Conservation (phyloP, 2,888 invertebrate species). For the Empis livida region DNA sequence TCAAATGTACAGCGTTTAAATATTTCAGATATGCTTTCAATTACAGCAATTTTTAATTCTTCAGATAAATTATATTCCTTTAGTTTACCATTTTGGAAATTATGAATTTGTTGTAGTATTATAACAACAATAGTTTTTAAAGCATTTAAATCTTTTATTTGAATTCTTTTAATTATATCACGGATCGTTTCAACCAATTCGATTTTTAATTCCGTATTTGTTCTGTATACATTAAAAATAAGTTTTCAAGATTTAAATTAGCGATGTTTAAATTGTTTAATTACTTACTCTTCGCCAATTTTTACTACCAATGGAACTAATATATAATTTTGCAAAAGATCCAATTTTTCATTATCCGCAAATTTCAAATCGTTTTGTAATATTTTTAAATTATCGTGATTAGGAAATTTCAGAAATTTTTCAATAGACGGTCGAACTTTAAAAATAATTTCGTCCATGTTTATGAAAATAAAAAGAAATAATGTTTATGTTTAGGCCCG, state of each 20-base stretch:
- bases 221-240: neutral
- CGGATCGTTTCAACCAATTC: neutral
- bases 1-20: constrained; percentile 29
- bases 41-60: constrained; percentile 29
- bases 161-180: neutral
- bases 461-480: neutral
- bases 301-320: neutral
- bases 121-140: constrained; percentile 27
- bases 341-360: neutral
- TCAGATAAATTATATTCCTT: constrained; percentile 24
- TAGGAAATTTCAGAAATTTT: neutral
- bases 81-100: constrained; percentile 18
- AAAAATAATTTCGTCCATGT: neutral
- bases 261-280: neutral
- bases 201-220: neutral
- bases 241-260: neutral
- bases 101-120: constrained; percentile 26
- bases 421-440: neutral
- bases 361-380: neutral
- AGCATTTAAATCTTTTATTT: constrained; percentile 23
- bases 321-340: neutral
- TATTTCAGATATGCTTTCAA: constrained; percentile 24
- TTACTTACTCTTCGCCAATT: neutral
- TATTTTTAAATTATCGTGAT: neutral
- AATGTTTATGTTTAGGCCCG: too few species aligned